phyloP scores from a whole-genome alignment of 2,113 vertebrate genomes.

The Origma solitaria region DNA sequence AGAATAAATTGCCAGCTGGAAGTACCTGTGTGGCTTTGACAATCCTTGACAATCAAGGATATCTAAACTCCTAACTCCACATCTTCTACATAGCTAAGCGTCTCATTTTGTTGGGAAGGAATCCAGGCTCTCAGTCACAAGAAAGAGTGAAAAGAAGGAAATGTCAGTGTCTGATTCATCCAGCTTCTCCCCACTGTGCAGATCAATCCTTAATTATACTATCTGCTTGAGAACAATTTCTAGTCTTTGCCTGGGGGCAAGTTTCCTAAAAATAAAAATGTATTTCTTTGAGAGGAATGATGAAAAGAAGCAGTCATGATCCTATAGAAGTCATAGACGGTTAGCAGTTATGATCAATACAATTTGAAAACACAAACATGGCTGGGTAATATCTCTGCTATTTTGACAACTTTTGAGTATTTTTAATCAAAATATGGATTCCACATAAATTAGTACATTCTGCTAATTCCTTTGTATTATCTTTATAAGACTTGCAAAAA shows the following conservation, averaged over 20 bases:
- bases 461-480: background rate
- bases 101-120: background rate
- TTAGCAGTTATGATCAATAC: background rate
- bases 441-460: background rate
- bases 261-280: constrained; percentile 53
- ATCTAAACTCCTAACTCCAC: background rate
- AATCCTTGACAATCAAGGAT: background rate
- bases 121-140: background rate
- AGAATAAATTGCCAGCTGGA: constrained; percentile 19
- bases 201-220: constrained; percentile 62
- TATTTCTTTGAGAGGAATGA: constrained; percentile 19
- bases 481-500: background rate
- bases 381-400: background rate
- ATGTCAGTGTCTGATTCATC: constrained; percentile 52
- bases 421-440: background rate
- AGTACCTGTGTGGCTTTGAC: constrained; percentile 5
- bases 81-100: background rate
- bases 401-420: background rate
- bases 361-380: background rate
- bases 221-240: constrained; percentile 51
- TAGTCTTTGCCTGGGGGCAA: constrained; percentile 28
- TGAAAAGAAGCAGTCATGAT: background rate
- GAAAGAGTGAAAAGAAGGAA: constrained; percentile 24
- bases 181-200: constrained; percentile 26
- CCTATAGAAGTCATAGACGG: background rate